These are phyloP conservation scores for Mystacides longicornis DNA, from an alignment of 2,888 invertebrate genomes.

Conservation along the genomic window DNA sequence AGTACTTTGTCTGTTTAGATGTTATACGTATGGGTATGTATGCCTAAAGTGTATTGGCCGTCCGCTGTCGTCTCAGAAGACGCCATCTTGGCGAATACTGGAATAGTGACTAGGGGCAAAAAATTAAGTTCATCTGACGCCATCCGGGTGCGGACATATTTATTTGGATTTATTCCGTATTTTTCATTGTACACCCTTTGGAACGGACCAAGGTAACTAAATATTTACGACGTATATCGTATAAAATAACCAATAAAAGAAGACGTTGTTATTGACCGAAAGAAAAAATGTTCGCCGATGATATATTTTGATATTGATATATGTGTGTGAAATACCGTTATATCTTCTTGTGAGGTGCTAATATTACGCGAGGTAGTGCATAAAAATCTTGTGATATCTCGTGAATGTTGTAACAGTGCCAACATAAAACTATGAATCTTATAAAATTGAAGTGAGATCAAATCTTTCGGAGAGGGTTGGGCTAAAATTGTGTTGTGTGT, in stretches of 20 bases:
- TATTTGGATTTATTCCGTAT: conserved; percentile 22
- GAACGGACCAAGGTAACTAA: conserved; percentile 23
- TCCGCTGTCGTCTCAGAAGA: conserved; percentile 18
- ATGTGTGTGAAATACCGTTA: conserved; percentile 3
- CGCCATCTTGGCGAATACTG: conserved; percentile 23
- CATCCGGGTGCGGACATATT: conserved; percentile 17
- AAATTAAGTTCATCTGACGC: conserved; percentile 16
- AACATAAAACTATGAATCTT: not conserved
- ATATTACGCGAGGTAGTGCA: not conserved
- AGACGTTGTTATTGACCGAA: conserved; percentile 19
- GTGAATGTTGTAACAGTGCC: not conserved
- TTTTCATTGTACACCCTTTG: conserved; percentile 24
- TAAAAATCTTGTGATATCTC: not conserved
- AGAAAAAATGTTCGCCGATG: conserved; percentile 13
- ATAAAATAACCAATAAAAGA: conserved; percentile 12
- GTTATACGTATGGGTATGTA: too few relatives aligned
- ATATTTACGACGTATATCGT: conserved; percentile 12
- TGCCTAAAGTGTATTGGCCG: not conserved
- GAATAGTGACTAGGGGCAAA: conserved; percentile 17
- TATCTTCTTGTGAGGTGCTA: conserved; percentile 1
- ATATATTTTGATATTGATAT: conserved; percentile 16
- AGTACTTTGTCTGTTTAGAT: not conserved
- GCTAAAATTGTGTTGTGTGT: not conserved
- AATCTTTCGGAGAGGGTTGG: not conserved
- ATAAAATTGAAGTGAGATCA: not conserved